These are phyloP conservation scores for Pogonomyrmex californicus DNA, from an alignment of 1,140 invertebrate species.

Conservation along the genomic window DNA sequence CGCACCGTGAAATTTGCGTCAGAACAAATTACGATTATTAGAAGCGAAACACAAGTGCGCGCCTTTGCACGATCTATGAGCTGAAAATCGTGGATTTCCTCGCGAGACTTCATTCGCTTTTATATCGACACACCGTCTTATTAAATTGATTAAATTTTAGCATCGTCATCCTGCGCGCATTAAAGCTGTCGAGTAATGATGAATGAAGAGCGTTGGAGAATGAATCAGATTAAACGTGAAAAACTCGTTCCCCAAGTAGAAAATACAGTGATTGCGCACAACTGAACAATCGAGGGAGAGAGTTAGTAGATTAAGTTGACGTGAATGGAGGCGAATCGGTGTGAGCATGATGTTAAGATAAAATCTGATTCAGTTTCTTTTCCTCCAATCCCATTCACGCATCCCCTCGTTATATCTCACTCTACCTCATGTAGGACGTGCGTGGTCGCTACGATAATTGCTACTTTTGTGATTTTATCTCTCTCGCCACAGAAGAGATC, in stretches of 20 bases:
- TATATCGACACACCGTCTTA: not conserved
- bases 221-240: conserved; percentile 19
- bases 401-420: conserved; percentile 15
- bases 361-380: conserved; percentile 39
- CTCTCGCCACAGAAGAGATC: conserved; percentile 15
- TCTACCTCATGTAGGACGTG: not conserved
- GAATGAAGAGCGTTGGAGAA: not conserved
- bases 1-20: conserved; percentile 6
- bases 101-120: not conserved
- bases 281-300: conserved; percentile 5
- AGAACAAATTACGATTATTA: conserved; percentile 29
- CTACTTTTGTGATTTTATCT: conserved; percentile 60
- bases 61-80: not conserved
- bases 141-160: conserved; percentile 15
- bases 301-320: conserved; percentile 28
- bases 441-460: conserved; percentile 37
- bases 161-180: not conserved
- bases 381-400: not conserved
- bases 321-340: conserved; percentile 28
- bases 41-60: not conserved
- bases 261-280: conserved; percentile 16
- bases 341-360: conserved; percentile 40
- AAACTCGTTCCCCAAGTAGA: not conserved
- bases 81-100: not conserved
- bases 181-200: not conserved